A percentile compares a stretch with the other conserved stretches of the same genome.
Evolutionary conservation across 1,140 invertebrate genomes (phyloP).

Genomic region (Anthonomus grandis): DNA sequence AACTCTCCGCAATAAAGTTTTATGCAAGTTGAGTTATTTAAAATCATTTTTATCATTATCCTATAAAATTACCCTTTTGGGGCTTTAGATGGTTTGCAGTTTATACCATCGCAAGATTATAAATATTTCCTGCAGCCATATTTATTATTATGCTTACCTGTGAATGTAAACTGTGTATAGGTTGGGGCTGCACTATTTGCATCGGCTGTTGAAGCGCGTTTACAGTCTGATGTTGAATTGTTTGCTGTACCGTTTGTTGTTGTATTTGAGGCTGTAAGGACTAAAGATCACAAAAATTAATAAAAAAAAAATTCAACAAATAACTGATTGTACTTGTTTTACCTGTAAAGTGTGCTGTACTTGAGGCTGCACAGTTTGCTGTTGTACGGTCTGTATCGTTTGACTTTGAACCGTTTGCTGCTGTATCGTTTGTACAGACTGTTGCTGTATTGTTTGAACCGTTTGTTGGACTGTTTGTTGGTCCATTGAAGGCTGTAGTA

Average conservation of each 20-base stretch:
- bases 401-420: constrained; percentile 48
- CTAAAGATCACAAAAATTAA: constrained; percentile 7
- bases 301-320: neutral
- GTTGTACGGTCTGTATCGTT: constrained; percentile 47
- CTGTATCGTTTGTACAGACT: constrained; percentile 47
- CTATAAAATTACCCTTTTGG: too few relatives aligned
- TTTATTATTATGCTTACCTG: constrained; percentile 29
- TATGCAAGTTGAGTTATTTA: too few relatives aligned
- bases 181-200: constrained; percentile 45
- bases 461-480: constrained; percentile 47
- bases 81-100: neutral
- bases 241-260: constrained; percentile 45
- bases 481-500: constrained; percentile 46
- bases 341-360: constrained; percentile 39
- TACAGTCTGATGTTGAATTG: constrained; percentile 45
- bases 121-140: too few relatives aligned
- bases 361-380: constrained; percentile 46
- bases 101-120: neutral
- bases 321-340: too few relatives aligned
- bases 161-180: constrained; percentile 37
- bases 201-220: constrained; percentile 42
- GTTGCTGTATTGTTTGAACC: constrained; percentile 48
- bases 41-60: too few relatives aligned
- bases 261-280: constrained; percentile 43
- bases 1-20: too few relatives aligned